These are phyloP conservation scores for Subanguina moxae DNA, from an alignment of 1,140 invertebrate species.

Conservation along the genomic window DNA sequence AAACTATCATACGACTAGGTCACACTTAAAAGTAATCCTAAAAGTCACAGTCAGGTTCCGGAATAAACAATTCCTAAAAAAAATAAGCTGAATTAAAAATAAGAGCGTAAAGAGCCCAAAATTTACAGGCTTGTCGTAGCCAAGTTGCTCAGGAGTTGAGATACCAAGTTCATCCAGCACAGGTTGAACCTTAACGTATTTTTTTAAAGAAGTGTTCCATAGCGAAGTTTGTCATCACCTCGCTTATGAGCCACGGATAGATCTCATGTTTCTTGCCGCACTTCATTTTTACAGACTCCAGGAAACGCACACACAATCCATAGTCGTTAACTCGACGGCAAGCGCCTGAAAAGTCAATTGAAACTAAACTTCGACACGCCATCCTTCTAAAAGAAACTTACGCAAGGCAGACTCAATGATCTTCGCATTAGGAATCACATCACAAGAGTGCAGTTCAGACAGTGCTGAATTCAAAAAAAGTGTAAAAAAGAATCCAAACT, in stretches of 20 bases:
- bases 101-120: too few relatives aligned
- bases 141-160: constrained; percentile 86
- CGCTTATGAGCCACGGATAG: constrained; percentile 53
- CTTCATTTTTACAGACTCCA: constrained; percentile 84
- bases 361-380: too few relatives aligned
- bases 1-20: not conserved
- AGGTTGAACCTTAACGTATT: constrained; percentile 65
- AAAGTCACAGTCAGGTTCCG: constrained; percentile 46
- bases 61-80: constrained; percentile 67
- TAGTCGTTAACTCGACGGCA: constrained; percentile 89
- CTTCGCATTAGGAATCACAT: constrained; percentile 88
- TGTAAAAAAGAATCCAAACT: not conserved
- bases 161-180: constrained; percentile 88
- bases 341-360: constrained; percentile 66
- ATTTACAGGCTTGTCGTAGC: constrained; percentile 80
- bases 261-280: constrained; percentile 67
- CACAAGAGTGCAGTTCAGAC: constrained; percentile 49
- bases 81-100: not conserved
- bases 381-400: too few relatives aligned
- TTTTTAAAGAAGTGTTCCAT: too few relatives aligned
- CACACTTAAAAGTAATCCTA: constrained; percentile 38
- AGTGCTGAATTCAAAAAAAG: constrained; percentile 43
- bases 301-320: constrained; percentile 80
- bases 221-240: constrained; percentile 33
- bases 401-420: constrained; percentile 84